phyloP scores from a whole-genome alignment of 2,888 invertebrate species.

The Drosophila kanekoi region DNA sequence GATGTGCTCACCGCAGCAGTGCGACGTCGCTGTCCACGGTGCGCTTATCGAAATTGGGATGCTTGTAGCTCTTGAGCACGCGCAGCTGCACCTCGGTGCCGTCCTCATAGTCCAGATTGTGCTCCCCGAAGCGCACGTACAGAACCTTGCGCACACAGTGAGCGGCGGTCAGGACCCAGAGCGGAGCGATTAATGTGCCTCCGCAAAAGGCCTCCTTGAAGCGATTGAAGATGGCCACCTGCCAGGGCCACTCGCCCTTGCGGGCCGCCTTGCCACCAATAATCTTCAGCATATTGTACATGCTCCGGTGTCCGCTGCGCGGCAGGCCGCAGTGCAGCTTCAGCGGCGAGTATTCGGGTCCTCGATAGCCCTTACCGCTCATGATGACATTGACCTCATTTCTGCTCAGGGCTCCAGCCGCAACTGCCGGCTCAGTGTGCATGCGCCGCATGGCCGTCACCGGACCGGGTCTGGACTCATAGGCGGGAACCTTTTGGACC shows the following conservation, averaged over 20 bases:
- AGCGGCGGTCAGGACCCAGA: slow-evolving; percentile 95
- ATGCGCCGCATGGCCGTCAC: slow-evolving; percentile 73
- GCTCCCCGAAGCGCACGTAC: slow-evolving; percentile 93
- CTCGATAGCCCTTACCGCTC: slow-evolving; percentile 83
- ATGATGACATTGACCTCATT: slow-evolving; percentile 83
- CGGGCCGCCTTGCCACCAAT: slow-evolving; percentile 93
- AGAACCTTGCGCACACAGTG: slow-evolving; percentile 93
- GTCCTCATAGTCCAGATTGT: slow-evolving; percentile 91
- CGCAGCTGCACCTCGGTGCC: slow-evolving; percentile 92
- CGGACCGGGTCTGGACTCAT: slow-evolving; percentile 74
- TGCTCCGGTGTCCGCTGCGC: slow-evolving; percentile 77
- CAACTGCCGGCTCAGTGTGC: slow-evolving; percentile 45
- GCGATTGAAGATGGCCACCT: slow-evolving; percentile 94
- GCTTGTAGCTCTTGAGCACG: slow-evolving; percentile 90
- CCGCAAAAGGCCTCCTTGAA: slow-evolving; percentile 95
- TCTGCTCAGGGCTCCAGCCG: slow-evolving; percentile 46
- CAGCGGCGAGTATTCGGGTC: slow-evolving; percentile 84
- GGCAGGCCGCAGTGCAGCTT: slow-evolving; percentile 85
- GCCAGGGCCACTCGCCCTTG: slow-evolving; percentile 97
- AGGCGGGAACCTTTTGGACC: slow-evolving; percentile 81
- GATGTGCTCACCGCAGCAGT: slow-evolving; percentile 87
- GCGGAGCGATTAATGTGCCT: slow-evolving; percentile 92
- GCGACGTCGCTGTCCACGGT: slow-evolving; percentile 98
- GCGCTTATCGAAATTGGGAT: slow-evolving; percentile 94
- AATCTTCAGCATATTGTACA: slow-evolving; percentile 90